A percentile compares a stretch with the other conserved stretches of the same genome.
phyloP scores from a whole-genome alignment of 2,113 vertebrate species.

The Pontoporia blainvillei region DNA sequence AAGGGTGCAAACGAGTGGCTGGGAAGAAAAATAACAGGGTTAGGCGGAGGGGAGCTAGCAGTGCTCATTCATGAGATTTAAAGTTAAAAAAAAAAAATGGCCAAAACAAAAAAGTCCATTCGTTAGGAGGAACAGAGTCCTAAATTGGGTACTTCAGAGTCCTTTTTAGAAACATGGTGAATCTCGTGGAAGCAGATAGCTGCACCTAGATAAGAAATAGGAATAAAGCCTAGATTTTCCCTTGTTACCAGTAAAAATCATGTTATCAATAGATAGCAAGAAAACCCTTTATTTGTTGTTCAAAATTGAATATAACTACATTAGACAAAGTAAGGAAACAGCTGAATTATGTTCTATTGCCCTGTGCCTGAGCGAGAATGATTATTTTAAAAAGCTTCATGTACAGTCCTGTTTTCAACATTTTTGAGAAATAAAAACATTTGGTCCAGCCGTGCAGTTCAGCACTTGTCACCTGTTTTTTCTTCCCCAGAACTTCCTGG shows the following conservation, averaged over 20 bases:
- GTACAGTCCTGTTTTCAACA: not conserved
- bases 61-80: not conserved
- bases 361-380: not conserved
- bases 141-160: not conserved
- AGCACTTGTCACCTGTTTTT: not conserved
- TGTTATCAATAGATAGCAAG: not conserved
- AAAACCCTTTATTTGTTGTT: not conserved
- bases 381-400: slow-evolving; percentile 1
- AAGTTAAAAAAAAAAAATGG: not conserved
- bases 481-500: not conserved
- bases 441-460: not conserved
- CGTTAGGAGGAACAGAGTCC: not conserved
- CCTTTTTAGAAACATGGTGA: not conserved
- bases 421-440: slow-evolving; percentile 15
- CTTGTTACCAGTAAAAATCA: not conserved
- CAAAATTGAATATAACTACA: not conserved
- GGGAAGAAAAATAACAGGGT: not conserved
- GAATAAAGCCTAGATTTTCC: not conserved
- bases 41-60: not conserved
- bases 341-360: not conserved
- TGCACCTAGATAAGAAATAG: not conserved
- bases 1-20: not conserved
- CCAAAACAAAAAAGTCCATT: not conserved
- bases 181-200: not conserved
- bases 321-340: not conserved